phyloP scores from a whole-genome alignment of 2,113 vertebrate species.

The Erythrolamprus reginae region DNA sequence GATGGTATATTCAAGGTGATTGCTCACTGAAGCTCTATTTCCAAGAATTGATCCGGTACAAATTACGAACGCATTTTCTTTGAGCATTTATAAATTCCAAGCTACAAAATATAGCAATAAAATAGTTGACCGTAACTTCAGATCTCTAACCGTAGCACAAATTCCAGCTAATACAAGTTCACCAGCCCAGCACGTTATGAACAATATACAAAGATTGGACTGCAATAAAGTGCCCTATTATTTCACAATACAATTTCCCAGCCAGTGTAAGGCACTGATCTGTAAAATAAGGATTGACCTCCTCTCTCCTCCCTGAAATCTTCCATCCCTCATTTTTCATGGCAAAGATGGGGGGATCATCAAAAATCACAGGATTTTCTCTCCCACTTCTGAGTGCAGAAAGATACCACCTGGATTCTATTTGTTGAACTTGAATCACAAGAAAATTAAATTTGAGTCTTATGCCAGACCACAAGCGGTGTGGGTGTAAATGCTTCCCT shows the following conservation, averaged over 20 bases:
- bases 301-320: not conserved
- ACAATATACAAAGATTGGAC: not conserved
- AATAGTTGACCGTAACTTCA: not conserved
- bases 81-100: not conserved
- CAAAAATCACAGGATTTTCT: not conserved
- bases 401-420: not conserved
- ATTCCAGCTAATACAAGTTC: not conserved
- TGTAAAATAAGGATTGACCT: not conserved
- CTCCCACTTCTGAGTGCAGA: not conserved
- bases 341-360: not conserved
- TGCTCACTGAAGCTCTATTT: not conserved
- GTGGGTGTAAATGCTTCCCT: not conserved
- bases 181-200: not conserved
- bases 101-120: not conserved
- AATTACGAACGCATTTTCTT: fast-evolving
- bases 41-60: not conserved
- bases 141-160: not conserved
- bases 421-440: not conserved
- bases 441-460: not conserved
- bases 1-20: not conserved
- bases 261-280: not conserved
- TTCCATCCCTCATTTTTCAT: not conserved
- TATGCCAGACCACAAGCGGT: not conserved
- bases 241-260: not conserved
- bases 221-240: not conserved